These are phyloP conservation scores for Limnephilus marmoratus DNA, from an alignment of 2,888 invertebrate genomes.

Conservation along the genomic window DNA sequence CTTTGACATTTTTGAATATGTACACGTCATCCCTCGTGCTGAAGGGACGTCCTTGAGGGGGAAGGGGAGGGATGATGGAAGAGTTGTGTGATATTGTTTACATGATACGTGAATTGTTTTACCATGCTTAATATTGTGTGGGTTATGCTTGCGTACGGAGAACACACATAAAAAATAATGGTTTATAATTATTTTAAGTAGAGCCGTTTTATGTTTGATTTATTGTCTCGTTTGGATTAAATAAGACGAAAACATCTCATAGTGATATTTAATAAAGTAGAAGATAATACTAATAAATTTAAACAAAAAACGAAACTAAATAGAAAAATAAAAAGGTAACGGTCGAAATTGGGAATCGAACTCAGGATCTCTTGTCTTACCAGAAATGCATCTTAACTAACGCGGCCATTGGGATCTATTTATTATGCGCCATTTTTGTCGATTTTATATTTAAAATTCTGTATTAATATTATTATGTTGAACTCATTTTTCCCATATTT, in stretches of 20 bases:
- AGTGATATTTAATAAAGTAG: neutral
- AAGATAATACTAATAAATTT: too few relatives aligned
- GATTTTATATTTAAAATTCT: too few relatives aligned
- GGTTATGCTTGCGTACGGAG: neutral
- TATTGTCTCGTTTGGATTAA: neutral
- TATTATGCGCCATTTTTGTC: too few relatives aligned
- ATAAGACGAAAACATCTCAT: neutral
- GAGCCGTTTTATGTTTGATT: neutral
- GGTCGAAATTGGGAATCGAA: too few relatives aligned
- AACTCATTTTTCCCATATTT: too few relatives aligned
- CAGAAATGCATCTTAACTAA: too few relatives aligned
- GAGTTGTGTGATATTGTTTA: slow-evolving; percentile 19
- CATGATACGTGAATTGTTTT: neutral
- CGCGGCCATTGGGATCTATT: too few relatives aligned
- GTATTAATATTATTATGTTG: too few relatives aligned
- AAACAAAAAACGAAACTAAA: too few relatives aligned
- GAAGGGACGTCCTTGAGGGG: neutral
- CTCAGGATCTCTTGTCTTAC: too few relatives aligned
- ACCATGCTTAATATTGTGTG: neutral
- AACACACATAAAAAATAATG: neutral
- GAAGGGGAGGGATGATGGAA: neutral
- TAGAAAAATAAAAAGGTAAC: too few relatives aligned
- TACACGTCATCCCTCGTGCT: neutral
- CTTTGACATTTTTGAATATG: slow-evolving; percentile 54
- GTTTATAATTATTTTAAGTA: neutral